phyloP scores from a whole-genome alignment of 92 coral and sea anemone genomes.

The Parazoanthus swiftii region DNA sequence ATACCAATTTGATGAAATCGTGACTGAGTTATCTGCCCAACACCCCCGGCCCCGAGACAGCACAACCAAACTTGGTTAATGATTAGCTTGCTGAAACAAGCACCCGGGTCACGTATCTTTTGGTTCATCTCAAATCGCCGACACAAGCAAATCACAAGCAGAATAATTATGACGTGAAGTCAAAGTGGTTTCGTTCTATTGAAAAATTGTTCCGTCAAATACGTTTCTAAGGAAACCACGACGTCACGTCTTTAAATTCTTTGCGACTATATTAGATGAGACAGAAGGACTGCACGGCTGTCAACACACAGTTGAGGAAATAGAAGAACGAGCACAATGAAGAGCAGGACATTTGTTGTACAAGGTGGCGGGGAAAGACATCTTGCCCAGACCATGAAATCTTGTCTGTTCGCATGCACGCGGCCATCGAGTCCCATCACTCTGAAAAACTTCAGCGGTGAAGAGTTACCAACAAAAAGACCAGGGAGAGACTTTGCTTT shows the following conservation, averaged over 20 bases:
- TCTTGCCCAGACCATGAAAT: constrained; percentile 28
- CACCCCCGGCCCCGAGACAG: background rate
- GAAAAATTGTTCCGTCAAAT: constrained; percentile 3
- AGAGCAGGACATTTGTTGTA: constrained; percentile 30
- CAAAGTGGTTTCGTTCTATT: background rate
- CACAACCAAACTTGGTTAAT: background rate
- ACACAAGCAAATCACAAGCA: background rate
- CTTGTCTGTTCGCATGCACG: constrained; percentile 39
- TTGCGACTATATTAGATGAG: background rate
- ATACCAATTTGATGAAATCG: background rate
- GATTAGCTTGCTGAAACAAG: background rate
- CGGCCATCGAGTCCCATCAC: constrained; percentile 31
- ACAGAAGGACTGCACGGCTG: background rate
- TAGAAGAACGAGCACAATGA: constrained; percentile 12
- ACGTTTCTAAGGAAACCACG: constrained; percentile 22
- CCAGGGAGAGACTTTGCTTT: constrained; percentile 34
- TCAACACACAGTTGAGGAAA: constrained; percentile 20
- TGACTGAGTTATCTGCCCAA: background rate
- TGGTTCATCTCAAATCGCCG: constrained; percentile 8
- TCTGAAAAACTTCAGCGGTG: constrained; percentile 7
- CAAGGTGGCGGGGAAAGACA: constrained; percentile 9
- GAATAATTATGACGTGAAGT: constrained; percentile 27
- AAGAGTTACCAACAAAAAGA: constrained; percentile 22
- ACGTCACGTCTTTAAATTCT: constrained; percentile 11
- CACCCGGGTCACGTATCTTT: background rate